Conservation (phyloP, 2,888 invertebrate species). For the Seira musarum region DNA sequence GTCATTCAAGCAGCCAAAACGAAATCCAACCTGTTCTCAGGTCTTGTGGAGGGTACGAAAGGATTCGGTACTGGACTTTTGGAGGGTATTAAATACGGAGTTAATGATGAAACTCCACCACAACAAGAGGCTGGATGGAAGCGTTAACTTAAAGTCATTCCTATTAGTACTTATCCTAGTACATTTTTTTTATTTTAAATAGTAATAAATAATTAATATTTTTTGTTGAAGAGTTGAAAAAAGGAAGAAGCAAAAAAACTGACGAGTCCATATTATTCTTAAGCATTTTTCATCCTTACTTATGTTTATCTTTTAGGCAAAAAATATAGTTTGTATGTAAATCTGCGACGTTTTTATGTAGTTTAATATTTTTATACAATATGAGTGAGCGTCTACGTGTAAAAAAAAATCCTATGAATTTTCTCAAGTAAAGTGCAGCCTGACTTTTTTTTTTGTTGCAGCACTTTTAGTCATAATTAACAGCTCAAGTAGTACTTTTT, state of each 20-base stretch:
- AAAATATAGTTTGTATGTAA: too few species aligned
- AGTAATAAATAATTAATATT: slow-evolving; percentile 29
- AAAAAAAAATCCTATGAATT: too few species aligned
- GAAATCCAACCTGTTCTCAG: slow-evolving; percentile 69
- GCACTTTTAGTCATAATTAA: slow-evolving; percentile 35
- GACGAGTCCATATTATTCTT: slow-evolving; percentile 41
- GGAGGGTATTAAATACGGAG: slow-evolving; percentile 69
- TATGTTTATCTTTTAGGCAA: not conserved
- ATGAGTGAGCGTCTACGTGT: too few species aligned
- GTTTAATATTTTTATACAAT: too few species aligned
- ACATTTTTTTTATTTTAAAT: slow-evolving; percentile 39
- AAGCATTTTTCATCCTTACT: not conserved
- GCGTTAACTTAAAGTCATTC: slow-evolving; percentile 58
- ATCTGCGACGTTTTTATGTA: too few species aligned
- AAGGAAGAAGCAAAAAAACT: not conserved
- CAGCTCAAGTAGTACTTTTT: slow-evolving; percentile 42
- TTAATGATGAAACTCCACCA: slow-evolving; percentile 69
- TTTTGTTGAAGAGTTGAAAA: slow-evolving; percentile 9
- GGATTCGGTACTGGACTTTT: slow-evolving; percentile 69
- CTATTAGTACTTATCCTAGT: slow-evolving; percentile 50
- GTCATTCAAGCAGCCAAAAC: slow-evolving; percentile 70
- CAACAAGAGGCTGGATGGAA: slow-evolving; percentile 65
- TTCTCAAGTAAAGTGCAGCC: too few species aligned
- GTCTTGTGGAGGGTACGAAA: slow-evolving; percentile 69
- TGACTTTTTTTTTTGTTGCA: too few species aligned